phyloP scores from a whole-genome alignment of 64 coral and sea anemone species.

The Dendrophyllia cribrosa region DNA sequence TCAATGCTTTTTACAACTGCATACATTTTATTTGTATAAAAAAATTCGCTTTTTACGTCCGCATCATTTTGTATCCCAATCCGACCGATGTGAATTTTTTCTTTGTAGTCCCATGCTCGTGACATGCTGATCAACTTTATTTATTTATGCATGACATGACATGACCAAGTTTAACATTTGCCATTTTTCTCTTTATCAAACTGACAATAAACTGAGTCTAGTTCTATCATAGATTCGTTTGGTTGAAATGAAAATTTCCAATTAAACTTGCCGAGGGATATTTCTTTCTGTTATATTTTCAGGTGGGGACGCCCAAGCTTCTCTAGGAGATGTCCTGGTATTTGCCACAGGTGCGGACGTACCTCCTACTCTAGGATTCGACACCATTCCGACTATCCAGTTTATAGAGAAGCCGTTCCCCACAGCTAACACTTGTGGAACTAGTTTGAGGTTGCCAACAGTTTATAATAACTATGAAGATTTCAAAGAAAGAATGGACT shows the following conservation, averaged over 20 bases:
- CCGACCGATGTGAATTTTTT: too few relatives aligned
- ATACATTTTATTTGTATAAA: too few relatives aligned
- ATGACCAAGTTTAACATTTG: too few relatives aligned
- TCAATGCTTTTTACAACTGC: too few relatives aligned
- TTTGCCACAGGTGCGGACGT: constrained; percentile 66
- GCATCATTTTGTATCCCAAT: too few relatives aligned
- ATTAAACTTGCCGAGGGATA: neutral
- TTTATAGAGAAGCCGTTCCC: constrained; percentile 34
- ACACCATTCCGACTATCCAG: constrained; percentile 18
- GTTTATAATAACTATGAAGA: constrained; percentile 11
- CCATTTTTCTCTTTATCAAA: too few relatives aligned
- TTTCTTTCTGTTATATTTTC: neutral
- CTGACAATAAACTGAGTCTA: too few relatives aligned
- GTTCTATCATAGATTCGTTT: neutral
- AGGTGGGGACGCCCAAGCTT: constrained; percentile 63
- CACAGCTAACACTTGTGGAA: constrained; percentile 62
- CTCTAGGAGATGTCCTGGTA: constrained; percentile 38
- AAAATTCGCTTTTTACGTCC: too few relatives aligned
- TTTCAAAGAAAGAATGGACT: constrained; percentile 74
- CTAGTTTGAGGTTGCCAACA: constrained; percentile 28
- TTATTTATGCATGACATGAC: too few relatives aligned
- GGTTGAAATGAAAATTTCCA: neutral
- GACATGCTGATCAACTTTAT: too few relatives aligned
- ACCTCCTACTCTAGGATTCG: constrained; percentile 55
- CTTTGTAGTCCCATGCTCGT: too few relatives aligned